Evolutionary conservation across 2,888 invertebrate species (phyloP), one percentile per base, ranked within the genome.

Genomic region (Lamproptera curius): DNA sequence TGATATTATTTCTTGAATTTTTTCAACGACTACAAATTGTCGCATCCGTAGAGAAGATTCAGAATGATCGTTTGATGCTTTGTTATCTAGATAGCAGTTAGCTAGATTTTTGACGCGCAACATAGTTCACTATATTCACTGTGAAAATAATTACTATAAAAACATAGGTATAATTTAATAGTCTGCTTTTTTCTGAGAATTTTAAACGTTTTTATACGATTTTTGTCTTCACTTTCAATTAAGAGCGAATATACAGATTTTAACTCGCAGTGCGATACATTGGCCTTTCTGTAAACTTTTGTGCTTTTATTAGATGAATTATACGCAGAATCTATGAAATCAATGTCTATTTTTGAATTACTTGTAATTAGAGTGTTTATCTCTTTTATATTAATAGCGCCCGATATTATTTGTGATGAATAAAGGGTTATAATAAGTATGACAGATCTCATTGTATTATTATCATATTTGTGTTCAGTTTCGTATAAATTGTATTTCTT

Each of bases 351-450:
- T 1, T 62, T 54, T 2, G 65, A 59, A 23, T 65, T 63, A 2
- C 56, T 56, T 33, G 58, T 28, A 0, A 83, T 50, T 4, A 60
- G 60, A 11, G 61, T 51, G 31, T 70, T 61, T 8, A 81, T 20
- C 50, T 73, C 65, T 11, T 52, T 47, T 39, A 63, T 59, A 42
- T 50, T 52, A 16, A 67, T 50, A 26, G 41, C 43, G 15, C 44
- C 9, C 15, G 44, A 33, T 15, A 16, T 10, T 39, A 4, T 52
- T 40, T 48, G 10, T 26, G 47, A 17, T 10, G 70, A 61, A 51
- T 68, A 50, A 39, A 83, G 54, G 13, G 83, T 77, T 9, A 86
- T 56, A 38, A 86, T 76, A 17, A 85, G 54, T 42, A 86, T 78
- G 2, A 77, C 51, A 44, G 70, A 63, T 45, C 63, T 55, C 23